A percentile compares a stretch with the other conserved stretches of the same genome.
Evolutionary conservation across 2,797 vertebrate species (phyloP).

Genomic region (Hypotaenidia okinawae): DNA sequence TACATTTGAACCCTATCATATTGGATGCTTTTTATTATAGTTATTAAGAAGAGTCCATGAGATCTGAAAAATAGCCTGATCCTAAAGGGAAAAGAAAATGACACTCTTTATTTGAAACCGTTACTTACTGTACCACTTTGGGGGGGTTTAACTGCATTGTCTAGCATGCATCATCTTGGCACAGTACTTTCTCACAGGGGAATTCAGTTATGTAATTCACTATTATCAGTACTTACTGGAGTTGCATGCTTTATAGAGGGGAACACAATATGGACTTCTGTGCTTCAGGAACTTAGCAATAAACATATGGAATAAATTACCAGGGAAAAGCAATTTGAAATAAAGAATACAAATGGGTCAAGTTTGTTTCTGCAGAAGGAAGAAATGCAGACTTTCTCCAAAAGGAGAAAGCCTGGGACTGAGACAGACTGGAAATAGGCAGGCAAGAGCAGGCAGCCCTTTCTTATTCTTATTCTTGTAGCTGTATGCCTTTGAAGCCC

Average conservation of each 20-base stretch:
- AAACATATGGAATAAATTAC: conserved; percentile 47
- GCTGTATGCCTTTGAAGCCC: conserved; percentile 19
- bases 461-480: background rate
- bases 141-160: conserved; percentile 48
- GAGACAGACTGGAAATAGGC: background rate
- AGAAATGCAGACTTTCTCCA: background rate
- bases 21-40: conserved; percentile 56
- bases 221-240: background rate
- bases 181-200: conserved; percentile 39
- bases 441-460: conserved; percentile 16
- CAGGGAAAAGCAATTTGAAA: background rate
- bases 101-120: conserved; percentile 58
- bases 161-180: conserved; percentile 53
- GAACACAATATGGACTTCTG: background rate
- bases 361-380: background rate
- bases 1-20: conserved; percentile 22
- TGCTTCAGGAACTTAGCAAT: background rate
- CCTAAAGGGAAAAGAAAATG: conserved; percentile 55
- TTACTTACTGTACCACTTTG: conserved; percentile 55
- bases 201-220: conserved; percentile 45
- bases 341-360: background rate
- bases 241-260: background rate
- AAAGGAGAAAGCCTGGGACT: background rate
- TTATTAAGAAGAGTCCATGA: conserved; percentile 56
- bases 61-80: conserved; percentile 47